Conservation (phyloP, 2,888 invertebrate species). For the Xanthorhoe spadicearia region DNA sequence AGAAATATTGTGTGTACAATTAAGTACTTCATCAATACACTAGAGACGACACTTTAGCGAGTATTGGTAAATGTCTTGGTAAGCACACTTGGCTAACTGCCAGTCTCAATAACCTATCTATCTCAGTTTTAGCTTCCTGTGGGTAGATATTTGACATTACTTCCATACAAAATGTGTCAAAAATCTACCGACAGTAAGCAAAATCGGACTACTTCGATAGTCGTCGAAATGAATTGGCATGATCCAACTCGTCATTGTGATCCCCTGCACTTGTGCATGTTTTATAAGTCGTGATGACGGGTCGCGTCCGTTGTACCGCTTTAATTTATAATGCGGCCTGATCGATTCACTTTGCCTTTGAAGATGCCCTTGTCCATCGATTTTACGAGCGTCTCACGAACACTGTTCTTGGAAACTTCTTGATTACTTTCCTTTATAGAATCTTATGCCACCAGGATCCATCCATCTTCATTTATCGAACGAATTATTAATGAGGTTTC, state of each 20-base stretch:
- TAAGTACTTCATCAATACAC: too few species aligned
- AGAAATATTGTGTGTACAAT: too few species aligned
- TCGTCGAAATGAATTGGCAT: not conserved
- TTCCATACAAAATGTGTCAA: too few species aligned
- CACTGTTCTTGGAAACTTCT: constrained; percentile 27
- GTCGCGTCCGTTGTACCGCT: constrained; percentile 12
- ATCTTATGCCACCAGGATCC: constrained; percentile 17
- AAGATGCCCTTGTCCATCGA: constrained; percentile 26
- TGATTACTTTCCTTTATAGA: constrained; percentile 21
- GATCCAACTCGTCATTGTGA: not conserved
- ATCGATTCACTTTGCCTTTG: constrained; percentile 39
- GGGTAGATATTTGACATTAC: too few species aligned
- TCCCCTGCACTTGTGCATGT: not conserved
- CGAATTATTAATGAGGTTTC: constrained; percentile 22
- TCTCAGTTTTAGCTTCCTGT: too few species aligned
- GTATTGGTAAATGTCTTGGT: too few species aligned
- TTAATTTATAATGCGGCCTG: constrained; percentile 44
- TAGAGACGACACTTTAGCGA: too few species aligned
- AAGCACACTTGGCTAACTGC: too few species aligned
- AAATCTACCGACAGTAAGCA: too few species aligned
- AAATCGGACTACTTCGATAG: too few species aligned
- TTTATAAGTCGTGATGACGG: constrained; percentile 16
- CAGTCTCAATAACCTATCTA: too few species aligned
- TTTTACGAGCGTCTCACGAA: constrained; percentile 20
- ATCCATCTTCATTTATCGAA: constrained; percentile 27